Evolutionary conservation across 2,113 vertebrate genomes (phyloP), one percentile per base, ranked within the genome.

Genomic region (Rhegmatorhina hoffmannsi): DNA sequence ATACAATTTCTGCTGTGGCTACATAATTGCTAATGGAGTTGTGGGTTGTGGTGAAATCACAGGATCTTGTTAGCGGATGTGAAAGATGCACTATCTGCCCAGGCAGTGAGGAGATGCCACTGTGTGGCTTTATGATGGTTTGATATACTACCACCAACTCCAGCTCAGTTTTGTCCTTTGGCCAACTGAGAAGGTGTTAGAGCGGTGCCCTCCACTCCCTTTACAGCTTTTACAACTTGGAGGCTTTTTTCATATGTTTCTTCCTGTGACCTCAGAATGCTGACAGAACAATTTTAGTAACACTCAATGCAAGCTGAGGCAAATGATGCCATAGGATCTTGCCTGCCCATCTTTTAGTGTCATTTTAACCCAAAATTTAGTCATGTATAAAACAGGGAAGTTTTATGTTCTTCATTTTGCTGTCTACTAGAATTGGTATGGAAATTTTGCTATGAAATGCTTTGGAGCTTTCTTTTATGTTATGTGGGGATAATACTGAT

Each of bases 201-300:
- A 81, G 38, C 43, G 36, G 63, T 50, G 59, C 31, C 38, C 25
- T 75, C 89, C 50, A 7, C 50, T 62, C 58, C 34, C 60, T 77
- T 49, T n/a, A 19, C 1, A 0, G 47, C 25, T 15, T 47, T 68
- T 38, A 31, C 18, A 75, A 6, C 46, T 86, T 0, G 0, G 34
- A 60, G 40, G 5, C 64, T 58, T 68, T 84, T n/a, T 43, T 49
- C 2, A 0, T 29, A 2, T 17, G 13, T 75, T 90, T 81, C 62
- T 89, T 82, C 49, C 28, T 34, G 21, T 76, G 62, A 75, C 73
- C 44, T 72, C 62, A 91, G 21, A 82, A 68, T 53, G 34, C 28
- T 66, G 46, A 53, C 49, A 73, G 44, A 66, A 49, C 43, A 50
- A 64, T 56, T 73, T 72, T 62, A 73, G 50, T 63, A 77, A 67